A percentile compares a stretch with the other conserved stretches of the same genome.
These are phyloP conservation scores for Hyperoplus lanceolatus DNA, from an alignment of 2,797 vertebrate species.

Conservation along the genomic window DNA sequence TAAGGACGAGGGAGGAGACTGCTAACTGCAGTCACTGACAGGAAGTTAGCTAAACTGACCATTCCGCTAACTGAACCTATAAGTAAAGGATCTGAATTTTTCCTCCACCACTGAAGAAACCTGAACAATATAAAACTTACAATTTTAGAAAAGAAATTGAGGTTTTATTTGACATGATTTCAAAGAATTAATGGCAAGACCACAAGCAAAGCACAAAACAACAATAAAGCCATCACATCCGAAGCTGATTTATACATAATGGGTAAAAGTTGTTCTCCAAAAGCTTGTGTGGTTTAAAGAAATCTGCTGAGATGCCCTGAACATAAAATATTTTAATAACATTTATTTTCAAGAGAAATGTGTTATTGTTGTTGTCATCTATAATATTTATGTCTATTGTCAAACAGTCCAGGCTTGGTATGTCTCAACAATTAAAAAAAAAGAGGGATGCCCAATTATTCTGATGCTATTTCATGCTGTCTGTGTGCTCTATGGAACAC, in stretches of 20 bases:
- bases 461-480: not conserved
- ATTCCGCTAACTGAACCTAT: too few species aligned
- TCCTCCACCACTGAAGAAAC: too few species aligned
- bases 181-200: not conserved
- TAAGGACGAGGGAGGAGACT: too few species aligned
- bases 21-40: too few species aligned
- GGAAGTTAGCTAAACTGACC: too few species aligned
- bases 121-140: not conserved
- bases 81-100: too few species aligned
- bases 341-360: not conserved
- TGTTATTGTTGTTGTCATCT: not conserved
- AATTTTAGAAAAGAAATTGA: constrained; percentile 5
- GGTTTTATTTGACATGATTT: constrained; percentile 49
- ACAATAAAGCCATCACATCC: not conserved
- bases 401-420: not conserved
- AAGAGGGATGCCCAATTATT: not conserved
- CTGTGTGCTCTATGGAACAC: not conserved
- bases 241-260: not conserved
- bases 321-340: not conserved
- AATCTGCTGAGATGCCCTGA: not conserved
- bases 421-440: not conserved
- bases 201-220: constrained; percentile 6
- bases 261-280: not conserved
- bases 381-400: not conserved
- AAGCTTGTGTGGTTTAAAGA: not conserved